phyloP scores from a whole-genome alignment of 2,797 vertebrate species.

The Premnoplex brunnescens region DNA sequence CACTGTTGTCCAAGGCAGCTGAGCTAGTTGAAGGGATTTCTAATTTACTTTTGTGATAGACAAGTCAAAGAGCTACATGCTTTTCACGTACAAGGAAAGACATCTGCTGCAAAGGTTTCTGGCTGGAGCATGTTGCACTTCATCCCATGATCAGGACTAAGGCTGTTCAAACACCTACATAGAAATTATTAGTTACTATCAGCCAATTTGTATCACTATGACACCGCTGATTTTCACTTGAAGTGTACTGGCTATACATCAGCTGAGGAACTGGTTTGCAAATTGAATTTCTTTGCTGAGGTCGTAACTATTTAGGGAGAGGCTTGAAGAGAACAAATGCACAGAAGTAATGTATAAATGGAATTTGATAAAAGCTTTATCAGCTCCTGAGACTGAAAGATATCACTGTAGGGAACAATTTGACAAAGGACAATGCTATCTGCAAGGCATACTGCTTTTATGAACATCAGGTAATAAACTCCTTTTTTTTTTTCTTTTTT shows the following conservation, averaged over 20 bases:
- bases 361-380: background rate
- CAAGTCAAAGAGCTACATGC: background rate
- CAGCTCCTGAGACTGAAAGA: background rate
- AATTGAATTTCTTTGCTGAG: background rate
- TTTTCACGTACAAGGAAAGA: background rate
- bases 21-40: background rate
- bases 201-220: background rate
- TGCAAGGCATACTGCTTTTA: background rate
- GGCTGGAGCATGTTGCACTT: fast-evolving
- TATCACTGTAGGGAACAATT: background rate
- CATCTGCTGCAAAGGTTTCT: background rate
- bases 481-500: background rate
- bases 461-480: background rate
- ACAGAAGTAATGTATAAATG: background rate
- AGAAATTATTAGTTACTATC: background rate
- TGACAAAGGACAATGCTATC: background rate
- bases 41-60: background rate
- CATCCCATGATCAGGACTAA: background rate
- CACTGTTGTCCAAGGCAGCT: background rate
- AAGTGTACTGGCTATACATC: background rate
- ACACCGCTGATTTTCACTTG: background rate
- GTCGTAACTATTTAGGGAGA: background rate
- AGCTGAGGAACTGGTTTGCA: background rate
- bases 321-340: background rate
- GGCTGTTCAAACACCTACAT: background rate